Evolutionary conservation across 2,113 vertebrate genomes (phyloP).

Genomic region (Monopterus albus): DNA sequence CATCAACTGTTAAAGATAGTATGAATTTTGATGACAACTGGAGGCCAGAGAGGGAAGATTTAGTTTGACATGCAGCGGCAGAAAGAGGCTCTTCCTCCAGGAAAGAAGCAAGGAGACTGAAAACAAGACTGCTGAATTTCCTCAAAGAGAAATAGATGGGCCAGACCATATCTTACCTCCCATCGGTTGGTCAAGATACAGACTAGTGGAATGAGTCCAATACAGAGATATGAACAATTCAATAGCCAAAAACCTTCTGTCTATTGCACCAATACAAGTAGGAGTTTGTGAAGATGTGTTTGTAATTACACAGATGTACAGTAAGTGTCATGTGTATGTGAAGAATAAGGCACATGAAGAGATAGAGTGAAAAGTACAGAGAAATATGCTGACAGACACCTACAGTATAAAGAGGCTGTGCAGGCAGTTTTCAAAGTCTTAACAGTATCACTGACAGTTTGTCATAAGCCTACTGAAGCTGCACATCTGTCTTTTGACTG

Average conservation of each 20-base stretch:
- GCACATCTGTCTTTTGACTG: slow-evolving; percentile 39
- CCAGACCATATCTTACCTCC: slow-evolving; percentile 40
- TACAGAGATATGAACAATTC: slow-evolving; percentile 64
- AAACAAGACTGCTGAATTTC: slow-evolving; percentile 50
- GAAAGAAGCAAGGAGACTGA: slow-evolving; percentile 7
- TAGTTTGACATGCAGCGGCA: slow-evolving; percentile 31
- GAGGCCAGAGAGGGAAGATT: slow-evolving; percentile 11
- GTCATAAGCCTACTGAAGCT: slow-evolving; percentile 61
- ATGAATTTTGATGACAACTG: slow-evolving; percentile 9
- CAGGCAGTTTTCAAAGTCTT: slow-evolving; percentile 48
- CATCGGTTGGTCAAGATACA: slow-evolving; percentile 61
- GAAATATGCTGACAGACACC: slow-evolving; percentile 33
- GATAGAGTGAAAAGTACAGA: too few species aligned
- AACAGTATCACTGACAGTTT: slow-evolving; percentile 59
- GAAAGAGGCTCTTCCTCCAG: slow-evolving; percentile 13
- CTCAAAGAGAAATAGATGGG: slow-evolving; percentile 44
- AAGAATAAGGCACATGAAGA: neutral
- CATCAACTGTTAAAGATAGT: too few species aligned
- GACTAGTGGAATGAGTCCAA: slow-evolving; percentile 53
- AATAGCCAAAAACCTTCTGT: slow-evolving; percentile 32
- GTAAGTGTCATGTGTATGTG: slow-evolving; percentile 9
- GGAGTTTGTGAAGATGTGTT: slow-evolving; percentile 27
- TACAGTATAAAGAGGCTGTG: neutral
- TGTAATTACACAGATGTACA: slow-evolving; percentile 14
- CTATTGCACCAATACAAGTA: slow-evolving; percentile 20